phyloP scores from a whole-genome alignment of 2,888 invertebrate species.

The Isotomurus palustris region DNA sequence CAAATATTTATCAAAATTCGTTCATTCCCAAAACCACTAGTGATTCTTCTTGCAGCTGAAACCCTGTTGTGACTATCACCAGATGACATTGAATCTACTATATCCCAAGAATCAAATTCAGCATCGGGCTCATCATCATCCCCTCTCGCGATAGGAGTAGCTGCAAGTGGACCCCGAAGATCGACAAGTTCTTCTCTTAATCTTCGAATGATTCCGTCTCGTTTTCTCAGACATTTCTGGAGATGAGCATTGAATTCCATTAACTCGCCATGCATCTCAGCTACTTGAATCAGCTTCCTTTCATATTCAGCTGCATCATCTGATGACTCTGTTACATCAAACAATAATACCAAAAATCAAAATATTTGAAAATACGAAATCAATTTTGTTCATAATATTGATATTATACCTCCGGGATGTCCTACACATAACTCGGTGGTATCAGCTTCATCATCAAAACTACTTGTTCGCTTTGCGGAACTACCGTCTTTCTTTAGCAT shows the following conservation, averaged over 20 bases:
- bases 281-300: constrained; percentile 81
- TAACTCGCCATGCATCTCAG: constrained; percentile 89
- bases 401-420: too few relatives aligned
- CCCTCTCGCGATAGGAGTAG: constrained; percentile 17
- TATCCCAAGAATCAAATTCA: constrained; percentile 32
- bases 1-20: constrained; percentile 68
- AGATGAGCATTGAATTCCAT: constrained; percentile 86
- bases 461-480: constrained; percentile 2
- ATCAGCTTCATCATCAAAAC: constrained; percentile 19
- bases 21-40: constrained; percentile 42
- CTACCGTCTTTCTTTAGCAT: constrained; percentile 61
- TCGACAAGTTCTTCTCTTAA: constrained; percentile 62
- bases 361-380: not conserved
- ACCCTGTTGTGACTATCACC: constrained; percentile 51
- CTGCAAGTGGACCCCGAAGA: constrained; percentile 61
- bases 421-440: too few relatives aligned
- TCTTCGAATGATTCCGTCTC: constrained; percentile 59
- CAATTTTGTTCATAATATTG: not conserved
- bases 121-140: constrained; percentile 46
- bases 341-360: not conserved
- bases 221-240: constrained; percentile 63
- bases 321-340: not conserved
- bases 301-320: constrained; percentile 76
- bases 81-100: constrained; percentile 51
- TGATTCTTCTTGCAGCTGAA: constrained; percentile 43